Evolutionary conservation across 2,888 invertebrate genomes (phyloP).

Genomic region (Anoncus sp.): DNA sequence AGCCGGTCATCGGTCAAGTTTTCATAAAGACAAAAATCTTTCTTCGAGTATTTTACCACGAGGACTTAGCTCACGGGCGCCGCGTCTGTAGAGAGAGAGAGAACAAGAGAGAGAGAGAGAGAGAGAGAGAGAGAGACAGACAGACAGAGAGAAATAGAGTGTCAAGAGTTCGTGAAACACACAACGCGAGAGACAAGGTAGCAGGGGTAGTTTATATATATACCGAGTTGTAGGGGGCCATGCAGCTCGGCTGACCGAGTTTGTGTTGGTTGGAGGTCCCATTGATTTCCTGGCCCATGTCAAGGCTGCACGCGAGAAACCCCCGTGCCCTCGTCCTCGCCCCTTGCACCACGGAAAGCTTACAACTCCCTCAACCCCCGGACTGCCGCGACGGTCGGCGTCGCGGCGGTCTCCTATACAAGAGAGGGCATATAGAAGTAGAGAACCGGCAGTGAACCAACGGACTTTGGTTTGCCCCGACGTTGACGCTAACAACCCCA

Average conservation of each 20-base stretch:
- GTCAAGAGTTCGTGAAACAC: conserved; percentile 53
- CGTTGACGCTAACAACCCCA: conserved; percentile 48
- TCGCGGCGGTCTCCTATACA: conserved; percentile 53
- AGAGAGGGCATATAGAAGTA: conserved; percentile 14
- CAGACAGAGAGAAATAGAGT: no score
- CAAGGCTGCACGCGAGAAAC: conserved; percentile 82
- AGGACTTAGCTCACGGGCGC: conserved; percentile 9
- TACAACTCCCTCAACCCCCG: conserved; percentile 35
- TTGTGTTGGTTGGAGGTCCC: conserved; percentile 82
- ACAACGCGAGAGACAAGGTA: conserved; percentile 32
- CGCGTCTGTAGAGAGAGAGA: conserved; percentile 8
- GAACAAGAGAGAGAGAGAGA: no score
- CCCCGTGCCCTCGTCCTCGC: conserved; percentile 73
- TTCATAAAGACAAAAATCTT: conserved; percentile 32
- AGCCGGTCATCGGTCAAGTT: conserved; percentile 13
- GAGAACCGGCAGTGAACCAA: conserved; percentile 39
- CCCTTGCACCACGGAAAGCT: conserved; percentile 49
- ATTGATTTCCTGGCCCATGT: conserved; percentile 83
- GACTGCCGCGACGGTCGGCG: conserved; percentile 53
- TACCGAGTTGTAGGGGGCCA: conserved; percentile 53
- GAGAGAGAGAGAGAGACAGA: no score
- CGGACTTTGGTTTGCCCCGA: conserved; percentile 46
- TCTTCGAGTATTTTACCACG: conserved; percentile 28
- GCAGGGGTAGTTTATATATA: conserved; percentile 20
- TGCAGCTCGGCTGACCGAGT: conserved; percentile 77